These are phyloP conservation scores for Aspidiotus rigidus DNA, from an alignment of 2,888 invertebrate species.

Conservation along the genomic window DNA sequence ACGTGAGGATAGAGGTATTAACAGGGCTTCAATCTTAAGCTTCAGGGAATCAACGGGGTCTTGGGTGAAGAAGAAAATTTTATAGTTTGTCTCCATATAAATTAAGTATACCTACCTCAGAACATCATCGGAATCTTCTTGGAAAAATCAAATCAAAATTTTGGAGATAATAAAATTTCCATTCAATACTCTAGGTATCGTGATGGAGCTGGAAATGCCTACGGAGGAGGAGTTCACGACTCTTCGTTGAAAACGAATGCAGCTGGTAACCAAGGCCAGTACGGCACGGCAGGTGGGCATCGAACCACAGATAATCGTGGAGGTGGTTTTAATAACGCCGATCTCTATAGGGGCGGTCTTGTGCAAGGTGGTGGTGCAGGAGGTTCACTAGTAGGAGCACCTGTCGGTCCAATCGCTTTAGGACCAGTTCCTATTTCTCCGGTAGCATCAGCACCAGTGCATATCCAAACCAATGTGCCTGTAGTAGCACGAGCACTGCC, in stretches of 20 bases:
- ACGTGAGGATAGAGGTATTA: too few species aligned
- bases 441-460: conserved; percentile 8
- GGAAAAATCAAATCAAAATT: too few species aligned
- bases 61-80: too few species aligned
- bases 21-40: too few species aligned
- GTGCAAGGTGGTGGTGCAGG: conserved; percentile 34
- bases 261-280: conserved; percentile 37
- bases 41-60: too few species aligned
- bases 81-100: too few species aligned
- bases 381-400: conserved; percentile 22
- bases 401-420: conserved; percentile 10
- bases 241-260: conserved; percentile 38
- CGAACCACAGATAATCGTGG: conserved; percentile 36
- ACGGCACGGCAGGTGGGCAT: conserved; percentile 38
- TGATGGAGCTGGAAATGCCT: conserved; percentile 39
- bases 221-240: conserved; percentile 39
- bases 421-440: conserved; percentile 17
- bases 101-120: too few species aligned
- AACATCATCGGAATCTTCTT: too few species aligned
- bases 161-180: too few species aligned
- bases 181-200: conserved; percentile 35
- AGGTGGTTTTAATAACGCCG: conserved; percentile 32
- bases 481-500: conserved; percentile 7
- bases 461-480: conserved; percentile 3
- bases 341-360: conserved; percentile 36